These are phyloP conservation scores for Oncorhynchus keta DNA, from an alignment of 2,113 vertebrate genomes.

Conservation along the genomic window DNA sequence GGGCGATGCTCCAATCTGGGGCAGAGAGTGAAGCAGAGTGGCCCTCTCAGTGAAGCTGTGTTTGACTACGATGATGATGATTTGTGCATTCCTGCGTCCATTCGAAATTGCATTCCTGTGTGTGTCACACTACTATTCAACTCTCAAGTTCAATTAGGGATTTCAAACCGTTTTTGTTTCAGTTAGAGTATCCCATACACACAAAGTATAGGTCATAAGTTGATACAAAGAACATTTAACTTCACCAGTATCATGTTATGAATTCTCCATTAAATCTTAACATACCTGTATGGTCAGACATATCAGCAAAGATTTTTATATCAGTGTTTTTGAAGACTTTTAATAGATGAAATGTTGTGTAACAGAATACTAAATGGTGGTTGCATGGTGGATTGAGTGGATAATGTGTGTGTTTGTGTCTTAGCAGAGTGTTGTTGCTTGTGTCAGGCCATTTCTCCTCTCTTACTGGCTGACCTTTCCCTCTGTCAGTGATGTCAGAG, in stretches of 20 bases:
- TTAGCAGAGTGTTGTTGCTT: not conserved
- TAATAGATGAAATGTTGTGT: not conserved
- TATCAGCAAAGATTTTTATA: not conserved
- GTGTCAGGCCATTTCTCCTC: not conserved
- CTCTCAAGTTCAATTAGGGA: too few relatives aligned
- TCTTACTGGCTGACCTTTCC: too few relatives aligned
- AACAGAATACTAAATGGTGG: not conserved
- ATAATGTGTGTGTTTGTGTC: not conserved
- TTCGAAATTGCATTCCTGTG: too few relatives aligned
- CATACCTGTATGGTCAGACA: too few relatives aligned
- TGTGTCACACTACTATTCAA: not conserved
- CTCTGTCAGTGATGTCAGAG: too few relatives aligned
- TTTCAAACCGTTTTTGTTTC: too few relatives aligned
- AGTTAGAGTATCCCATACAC: not conserved
- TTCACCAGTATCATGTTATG: too few relatives aligned
- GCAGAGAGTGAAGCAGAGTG: not conserved
- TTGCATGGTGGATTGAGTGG: not conserved
- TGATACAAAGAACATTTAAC: not conserved
- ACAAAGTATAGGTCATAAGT: not conserved
- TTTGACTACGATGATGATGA: not conserved
- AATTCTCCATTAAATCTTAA: not conserved
- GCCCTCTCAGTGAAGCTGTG: not conserved
- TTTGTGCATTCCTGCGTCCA: not conserved
- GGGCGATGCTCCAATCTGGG: not conserved
- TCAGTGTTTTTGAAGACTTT: not conserved